A percentile compares a stretch with the other conserved stretches of the same genome.
Evolutionary conservation across 2,113 vertebrate species (phyloP).

Genomic region (Cervus canadensis): DNA sequence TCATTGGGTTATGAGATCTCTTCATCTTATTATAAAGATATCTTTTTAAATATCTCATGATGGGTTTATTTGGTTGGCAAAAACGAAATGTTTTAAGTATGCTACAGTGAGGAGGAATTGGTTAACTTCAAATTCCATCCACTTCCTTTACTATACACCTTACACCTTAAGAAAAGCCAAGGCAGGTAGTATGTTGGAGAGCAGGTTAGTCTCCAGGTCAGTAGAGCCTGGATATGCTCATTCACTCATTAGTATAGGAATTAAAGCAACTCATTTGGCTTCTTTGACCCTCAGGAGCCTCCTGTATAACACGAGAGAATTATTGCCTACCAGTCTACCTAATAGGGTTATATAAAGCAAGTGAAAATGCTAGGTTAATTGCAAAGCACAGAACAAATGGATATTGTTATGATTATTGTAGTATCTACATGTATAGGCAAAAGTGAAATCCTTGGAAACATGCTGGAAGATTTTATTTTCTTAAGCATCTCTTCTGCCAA

Average conservation of each 20-base stretch:
- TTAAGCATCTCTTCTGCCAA: constrained; percentile 34
- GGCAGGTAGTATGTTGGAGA: not conserved
- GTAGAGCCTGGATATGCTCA: not conserved
- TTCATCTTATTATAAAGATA: not conserved
- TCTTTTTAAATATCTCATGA: not conserved
- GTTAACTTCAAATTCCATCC: not conserved
- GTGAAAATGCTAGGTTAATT: not conserved
- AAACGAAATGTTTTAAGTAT: not conserved
- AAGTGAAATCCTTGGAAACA: constrained; percentile 34
- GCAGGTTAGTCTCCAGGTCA: not conserved
- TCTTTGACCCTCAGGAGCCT: not conserved
- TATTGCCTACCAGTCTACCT: not conserved
- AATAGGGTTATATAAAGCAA: not conserved
- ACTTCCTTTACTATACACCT: not conserved
- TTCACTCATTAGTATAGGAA: not conserved
- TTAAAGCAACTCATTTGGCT: not conserved
- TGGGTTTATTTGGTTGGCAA: not conserved
- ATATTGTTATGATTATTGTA: not conserved
- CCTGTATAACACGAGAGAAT: not conserved
- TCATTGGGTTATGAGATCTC: not conserved
- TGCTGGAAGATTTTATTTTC: not conserved
- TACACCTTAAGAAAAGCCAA: not conserved
- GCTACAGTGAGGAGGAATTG: not conserved
- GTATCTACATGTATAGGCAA: not conserved
- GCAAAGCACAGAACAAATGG: not conserved